Conservation (phyloP, 1,140 invertebrate species). For the Samia ricini region DNA sequence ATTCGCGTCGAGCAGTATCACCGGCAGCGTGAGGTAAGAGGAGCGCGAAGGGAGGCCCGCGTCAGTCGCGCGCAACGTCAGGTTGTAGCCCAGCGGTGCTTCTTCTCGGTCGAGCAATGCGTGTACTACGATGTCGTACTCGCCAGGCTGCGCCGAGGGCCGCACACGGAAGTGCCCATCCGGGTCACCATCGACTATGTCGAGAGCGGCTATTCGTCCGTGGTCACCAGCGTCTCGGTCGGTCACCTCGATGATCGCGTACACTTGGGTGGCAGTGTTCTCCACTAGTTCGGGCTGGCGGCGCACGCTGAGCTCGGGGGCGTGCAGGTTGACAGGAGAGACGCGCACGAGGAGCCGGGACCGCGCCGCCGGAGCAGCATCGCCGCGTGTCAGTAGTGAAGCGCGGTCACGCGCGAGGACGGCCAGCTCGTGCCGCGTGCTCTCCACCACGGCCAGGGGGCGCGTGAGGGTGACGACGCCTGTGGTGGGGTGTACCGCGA, state of each 20-base stretch:
- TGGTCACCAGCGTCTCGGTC: slow-evolving; percentile 91
- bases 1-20: slow-evolving; percentile 88
- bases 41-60: slow-evolving; percentile 87
- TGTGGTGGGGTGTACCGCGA: slow-evolving; percentile 94
- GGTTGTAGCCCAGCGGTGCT: slow-evolving; percentile 88
- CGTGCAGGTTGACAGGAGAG: slow-evolving; percentile 90
- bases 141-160: slow-evolving; percentile 79
- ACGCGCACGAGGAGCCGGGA: slow-evolving; percentile 86
- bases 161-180: slow-evolving; percentile 91
- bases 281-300: slow-evolving; percentile 90
- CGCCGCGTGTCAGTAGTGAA: slow-evolving; percentile 67
- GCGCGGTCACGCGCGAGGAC: slow-evolving; percentile 92
- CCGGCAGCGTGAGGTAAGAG: slow-evolving; percentile 86
- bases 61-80: slow-evolving; percentile 92
- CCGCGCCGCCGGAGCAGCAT: slow-evolving; percentile 77
- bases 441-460: slow-evolving; percentile 84
- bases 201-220: slow-evolving; percentile 89
- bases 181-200: slow-evolving; percentile 93
- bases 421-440: slow-evolving; percentile 84
- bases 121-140: slow-evolving; percentile 88
- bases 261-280: slow-evolving; percentile 90
- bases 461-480: slow-evolving; percentile 92
- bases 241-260: slow-evolving; percentile 91
- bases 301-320: slow-evolving; percentile 89
- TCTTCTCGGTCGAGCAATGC: slow-evolving; percentile 87